Percentiles rank a stretch among this genome's conserved stretches.
phyloP scores from a whole-genome alignment of 2,113 vertebrate species.

The Spheniscus mendiculus region DNA sequence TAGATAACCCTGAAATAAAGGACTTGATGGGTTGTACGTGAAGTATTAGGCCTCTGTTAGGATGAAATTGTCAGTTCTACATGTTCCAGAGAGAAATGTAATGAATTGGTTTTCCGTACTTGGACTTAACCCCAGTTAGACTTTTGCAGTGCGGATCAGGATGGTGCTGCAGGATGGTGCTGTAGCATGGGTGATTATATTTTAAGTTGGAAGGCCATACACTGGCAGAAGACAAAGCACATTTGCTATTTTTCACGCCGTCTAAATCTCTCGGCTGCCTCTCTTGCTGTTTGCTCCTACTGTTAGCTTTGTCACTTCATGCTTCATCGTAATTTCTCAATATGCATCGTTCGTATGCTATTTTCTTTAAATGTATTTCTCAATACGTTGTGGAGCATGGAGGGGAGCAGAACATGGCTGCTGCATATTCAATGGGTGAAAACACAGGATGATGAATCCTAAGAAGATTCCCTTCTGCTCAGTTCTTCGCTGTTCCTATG shows the following conservation, averaged over 20 bases:
- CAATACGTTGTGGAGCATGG: neutral
- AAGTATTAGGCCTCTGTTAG: neutral
- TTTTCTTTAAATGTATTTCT: neutral
- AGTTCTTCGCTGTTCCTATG: neutral
- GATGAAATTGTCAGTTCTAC: accelerated
- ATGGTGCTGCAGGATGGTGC: neutral
- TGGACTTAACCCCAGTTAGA: neutral
- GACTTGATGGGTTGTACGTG: neutral
- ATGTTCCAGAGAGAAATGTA: neutral
- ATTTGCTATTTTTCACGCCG: accelerated
- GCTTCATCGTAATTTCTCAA: neutral
- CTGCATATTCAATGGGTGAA: neutral
- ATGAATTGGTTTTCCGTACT: neutral
- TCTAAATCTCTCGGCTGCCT: neutral
- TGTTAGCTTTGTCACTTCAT: neutral
- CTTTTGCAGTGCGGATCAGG: neutral
- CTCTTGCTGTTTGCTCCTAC: neutral
- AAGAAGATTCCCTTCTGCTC: neutral
- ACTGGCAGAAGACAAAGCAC: neutral
- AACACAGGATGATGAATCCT: neutral
- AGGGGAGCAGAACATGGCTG: accelerated
- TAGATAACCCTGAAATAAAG: neutral
- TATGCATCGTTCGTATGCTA: accelerated
- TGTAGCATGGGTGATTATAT: too few relatives aligned
- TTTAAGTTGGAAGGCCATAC: neutral